Base-by-base conservation (phyloP, 2,797 vertebrate genomes). In the Premnoplex brunnescens region DNA sequence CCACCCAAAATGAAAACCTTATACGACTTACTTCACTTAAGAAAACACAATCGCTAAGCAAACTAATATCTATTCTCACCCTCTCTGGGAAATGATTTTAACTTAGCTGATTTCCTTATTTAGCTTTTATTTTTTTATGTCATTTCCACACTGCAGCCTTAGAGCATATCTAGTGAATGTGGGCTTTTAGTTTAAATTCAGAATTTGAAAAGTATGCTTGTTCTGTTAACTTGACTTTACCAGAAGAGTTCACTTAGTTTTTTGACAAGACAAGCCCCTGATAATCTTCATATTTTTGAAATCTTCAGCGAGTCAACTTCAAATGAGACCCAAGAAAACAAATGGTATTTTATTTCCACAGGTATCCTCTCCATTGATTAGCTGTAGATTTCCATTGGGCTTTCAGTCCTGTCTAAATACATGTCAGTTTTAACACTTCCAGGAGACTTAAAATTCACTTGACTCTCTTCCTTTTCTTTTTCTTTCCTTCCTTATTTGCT, bases 381-480 rank as follows among this genome's bases (percentile, higher is more conserved):
- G 56, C 48, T 77, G n/a, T 95, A 88, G 88, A 93, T 75, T 91
- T 71, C 85, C 73, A 55, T 26, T 92, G 97, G 93, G 89, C 81
- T 95, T 92, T 96, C 88, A 88, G 82, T 91, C 94, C 95, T 97
- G 63, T 97, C 91, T 97, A 96, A 97, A 94, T 97, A 97, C 96
- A 97, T 97, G 92, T 96, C 97, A 97, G 93, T 94, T 96, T 97
- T 97, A 96, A 87, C 94, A 94, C 95, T 96, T 97, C 93, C 74
- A 85, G 77, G 97, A 91, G 93, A 94, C 75, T 95, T 97, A 98
- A 97, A 97, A 98, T 97, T 98, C 97, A 97, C 97, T 97, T 98
- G 97, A 98, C 97, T 98, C 96, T 98, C 97, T 97, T 97, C 97
- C 98, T 97, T 97, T 97, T 97, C 97, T 97, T 98, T 97, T 95